These are phyloP conservation scores for Agriopis aurantiaria DNA, from an alignment of 2,888 invertebrate species.

Conservation along the genomic window DNA sequence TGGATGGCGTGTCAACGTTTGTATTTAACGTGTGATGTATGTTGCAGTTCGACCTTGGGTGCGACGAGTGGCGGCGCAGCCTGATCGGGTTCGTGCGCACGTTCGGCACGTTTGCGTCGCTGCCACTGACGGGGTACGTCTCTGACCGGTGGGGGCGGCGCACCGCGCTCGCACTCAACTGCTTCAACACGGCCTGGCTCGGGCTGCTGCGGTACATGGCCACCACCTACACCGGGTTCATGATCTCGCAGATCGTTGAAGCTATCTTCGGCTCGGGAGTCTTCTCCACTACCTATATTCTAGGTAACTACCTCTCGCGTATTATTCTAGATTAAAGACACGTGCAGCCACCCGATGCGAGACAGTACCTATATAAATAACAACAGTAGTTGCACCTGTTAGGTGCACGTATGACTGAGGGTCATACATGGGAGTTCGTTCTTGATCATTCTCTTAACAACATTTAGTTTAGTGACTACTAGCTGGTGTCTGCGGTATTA, in stretches of 20 bases:
- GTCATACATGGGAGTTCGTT: no score
- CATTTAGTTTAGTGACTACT: no score
- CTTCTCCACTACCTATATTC: constrained; percentile 89
- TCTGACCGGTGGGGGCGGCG: constrained; percentile 91
- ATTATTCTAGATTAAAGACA: not conserved
- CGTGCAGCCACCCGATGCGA: not conserved
- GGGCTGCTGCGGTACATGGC: constrained; percentile 87
- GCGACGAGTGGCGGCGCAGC: constrained; percentile 90
- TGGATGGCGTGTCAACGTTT: not conserved
- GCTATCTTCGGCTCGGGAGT: constrained; percentile 88
- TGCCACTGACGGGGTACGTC: constrained; percentile 89
- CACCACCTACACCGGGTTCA: constrained; percentile 88
- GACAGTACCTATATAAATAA: no score
- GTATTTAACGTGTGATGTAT: not conserved
- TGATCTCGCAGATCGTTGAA: constrained; percentile 89
- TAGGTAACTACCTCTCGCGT: constrained; percentile 76
- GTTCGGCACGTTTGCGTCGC: constrained; percentile 88
- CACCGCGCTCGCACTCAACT: constrained; percentile 84
- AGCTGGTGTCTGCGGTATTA: no score
- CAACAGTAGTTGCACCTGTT: no score
- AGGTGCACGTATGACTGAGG: no score
- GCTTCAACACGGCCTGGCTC: constrained; percentile 87
- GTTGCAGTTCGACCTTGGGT: constrained; percentile 86
- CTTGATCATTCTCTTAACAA: no score
- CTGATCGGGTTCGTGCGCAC: constrained; percentile 90